Conservation (phyloP, 2,797 vertebrate genomes). For the Sebastolobus alascanus region DNA sequence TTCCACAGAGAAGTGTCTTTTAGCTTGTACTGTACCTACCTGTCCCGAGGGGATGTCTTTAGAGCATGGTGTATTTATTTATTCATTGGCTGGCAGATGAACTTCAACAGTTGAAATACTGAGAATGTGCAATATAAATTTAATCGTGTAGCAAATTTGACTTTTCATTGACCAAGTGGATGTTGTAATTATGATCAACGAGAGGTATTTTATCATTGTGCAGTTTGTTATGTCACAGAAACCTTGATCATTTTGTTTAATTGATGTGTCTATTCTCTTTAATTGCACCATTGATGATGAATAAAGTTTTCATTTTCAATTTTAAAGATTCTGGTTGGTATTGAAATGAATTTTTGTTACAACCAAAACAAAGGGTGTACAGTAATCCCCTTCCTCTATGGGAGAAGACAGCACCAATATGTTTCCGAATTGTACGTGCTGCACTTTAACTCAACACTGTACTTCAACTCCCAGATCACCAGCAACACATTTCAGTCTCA, state of each 20-base stretch:
- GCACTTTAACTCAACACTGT: not conserved
- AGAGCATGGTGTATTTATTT: not conserved
- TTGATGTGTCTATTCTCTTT: not conserved
- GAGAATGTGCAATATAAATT: constrained; percentile 37
- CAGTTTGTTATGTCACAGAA: not conserved
- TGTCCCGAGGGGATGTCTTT: not conserved
- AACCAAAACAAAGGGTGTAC: constrained; percentile 14
- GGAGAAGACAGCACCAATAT: not conserved
- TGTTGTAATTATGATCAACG: constrained; percentile 7
- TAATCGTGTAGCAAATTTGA: not conserved
- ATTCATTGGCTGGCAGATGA: not conserved
- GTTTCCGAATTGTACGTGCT: not conserved
- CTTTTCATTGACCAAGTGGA: not conserved
- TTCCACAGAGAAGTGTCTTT: constrained; percentile 7
- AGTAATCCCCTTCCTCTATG: not conserved
- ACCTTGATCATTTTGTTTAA: not conserved
- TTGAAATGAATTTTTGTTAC: not conserved
- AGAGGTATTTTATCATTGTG: not conserved
- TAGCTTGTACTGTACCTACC: constrained; percentile 2
- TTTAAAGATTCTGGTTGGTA: not conserved
- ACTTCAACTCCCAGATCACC: constrained; percentile 5
- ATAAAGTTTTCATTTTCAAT: constrained; percentile 22
- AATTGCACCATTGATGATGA: not conserved
- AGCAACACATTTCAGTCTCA: not conserved
- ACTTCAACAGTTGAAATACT: constrained; percentile 24